Base-by-base conservation (phyloP, 2,113 vertebrate genomes). In the Aramus guarauna region DNA sequence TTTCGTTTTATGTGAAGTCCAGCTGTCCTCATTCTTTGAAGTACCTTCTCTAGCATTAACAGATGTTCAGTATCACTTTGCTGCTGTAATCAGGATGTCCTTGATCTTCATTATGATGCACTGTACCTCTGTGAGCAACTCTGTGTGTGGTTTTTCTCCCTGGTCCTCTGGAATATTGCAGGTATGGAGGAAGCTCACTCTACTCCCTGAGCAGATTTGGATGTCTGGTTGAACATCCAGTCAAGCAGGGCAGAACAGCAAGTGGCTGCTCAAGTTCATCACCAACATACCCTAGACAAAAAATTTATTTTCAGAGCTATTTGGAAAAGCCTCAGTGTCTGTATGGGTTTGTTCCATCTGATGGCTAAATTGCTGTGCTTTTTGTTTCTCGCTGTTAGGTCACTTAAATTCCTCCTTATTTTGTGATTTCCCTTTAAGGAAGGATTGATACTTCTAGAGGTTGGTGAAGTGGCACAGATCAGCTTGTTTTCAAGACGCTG, bases 11-110 rank as follows among this genome's bases (percentile, higher is more conserved):
- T 89, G 86, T 69, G 93, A 92, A 88, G 95, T 97, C 96, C 96
- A 97, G 94, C 96, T 97, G 94, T 96, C 95, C 75, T 75, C 76
- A 19, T 88, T 92, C 96, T 94, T 97, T 92, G 93, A 97, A 97
- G 88, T 92, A 81, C 92, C 76, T 94, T 97, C 80, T 79, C 76
- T 75, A 88, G 76, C 91, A 85, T 92, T 94, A 97, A 95, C 95
- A 97, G 97, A 95, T 97, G 96, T 97, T 97, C 96, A 75, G 43
- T 56, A 88, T 93, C 85, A 60, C 96, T 94, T 92, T 93, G 91
- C 64, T 66, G 62, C 59, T n/a, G n/a, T 92, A 90, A 96, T 96
- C 94, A 95, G 77, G 62, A 45, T 95, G 96, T 96, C 96, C 97
- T 97, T 97, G 95, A 90, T 96, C 93, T 74, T 97, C 89, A 69